A percentile compares a stretch with the other conserved stretches of the same genome.
phyloP scores from a whole-genome alignment of 2,113 vertebrate species.

The Cynoglossus semilaevis region DNA sequence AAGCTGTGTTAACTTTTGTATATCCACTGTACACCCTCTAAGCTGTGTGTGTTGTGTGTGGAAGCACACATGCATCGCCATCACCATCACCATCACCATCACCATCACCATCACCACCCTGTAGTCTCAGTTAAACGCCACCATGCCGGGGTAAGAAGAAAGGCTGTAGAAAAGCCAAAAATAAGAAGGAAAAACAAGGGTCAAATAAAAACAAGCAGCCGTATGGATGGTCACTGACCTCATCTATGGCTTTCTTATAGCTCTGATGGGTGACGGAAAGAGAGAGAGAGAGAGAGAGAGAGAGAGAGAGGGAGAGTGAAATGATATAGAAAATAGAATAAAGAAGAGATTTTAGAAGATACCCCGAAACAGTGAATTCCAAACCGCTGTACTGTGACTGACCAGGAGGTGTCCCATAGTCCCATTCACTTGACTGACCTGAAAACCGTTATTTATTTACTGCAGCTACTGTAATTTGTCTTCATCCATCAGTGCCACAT shows the following conservation, averaged over 20 bases:
- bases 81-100: background rate
- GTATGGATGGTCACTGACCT: constrained; percentile 83
- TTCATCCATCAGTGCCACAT: too few relatives aligned
- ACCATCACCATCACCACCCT: background rate
- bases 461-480: too few relatives aligned
- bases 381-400: too few relatives aligned
- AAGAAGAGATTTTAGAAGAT: constrained; percentile 37
- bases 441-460: too few relatives aligned
- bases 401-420: too few relatives aligned
- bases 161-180: constrained; percentile 23
- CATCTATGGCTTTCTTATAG: constrained; percentile 98
- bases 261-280: constrained; percentile 83
- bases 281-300: constrained; percentile 68
- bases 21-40: constrained; percentile 9
- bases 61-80: constrained; percentile 44
- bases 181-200: constrained; percentile 20
- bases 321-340: constrained; percentile 39
- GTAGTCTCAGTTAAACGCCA: constrained; percentile 25
- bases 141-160: constrained; percentile 51
- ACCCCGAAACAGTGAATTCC: constrained; percentile 17
- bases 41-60: constrained; percentile 36
- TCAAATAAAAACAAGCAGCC: constrained; percentile 18
- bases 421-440: too few relatives aligned
- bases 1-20: too few relatives aligned
- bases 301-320: constrained; percentile 23